Evolutionary conservation across 2,888 invertebrate genomes (phyloP).

Genomic region (Drosophila macrothrix): DNA sequence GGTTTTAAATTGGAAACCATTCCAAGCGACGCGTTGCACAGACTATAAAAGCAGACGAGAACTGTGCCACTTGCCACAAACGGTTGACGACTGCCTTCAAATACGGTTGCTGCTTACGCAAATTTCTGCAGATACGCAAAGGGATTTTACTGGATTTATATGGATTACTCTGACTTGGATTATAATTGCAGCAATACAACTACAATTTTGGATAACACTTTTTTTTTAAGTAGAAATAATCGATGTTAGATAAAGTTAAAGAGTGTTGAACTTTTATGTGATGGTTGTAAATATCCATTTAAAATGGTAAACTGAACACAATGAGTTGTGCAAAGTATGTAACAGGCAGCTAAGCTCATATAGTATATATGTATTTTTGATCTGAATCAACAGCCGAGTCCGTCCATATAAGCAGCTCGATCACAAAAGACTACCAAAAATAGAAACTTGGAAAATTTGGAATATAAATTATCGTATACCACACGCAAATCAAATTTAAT

Average conservation of each 20-base stretch:
- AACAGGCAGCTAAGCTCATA: background rate
- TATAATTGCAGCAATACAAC: background rate
- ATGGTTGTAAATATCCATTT: background rate
- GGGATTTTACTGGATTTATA: background rate
- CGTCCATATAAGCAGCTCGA: background rate
- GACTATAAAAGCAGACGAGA: constrained; percentile 56
- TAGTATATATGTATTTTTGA: background rate
- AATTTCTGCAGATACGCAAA: constrained; percentile 7
- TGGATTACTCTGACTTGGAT: constrained; percentile 33
- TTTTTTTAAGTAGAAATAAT: background rate
- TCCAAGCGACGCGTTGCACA: constrained; percentile 26
- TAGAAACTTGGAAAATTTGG: too few species aligned
- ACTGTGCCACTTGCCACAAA: constrained; percentile 35
- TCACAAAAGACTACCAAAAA: background rate
- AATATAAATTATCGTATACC: background rate
- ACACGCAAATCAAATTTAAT: background rate
- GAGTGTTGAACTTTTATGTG: background rate
- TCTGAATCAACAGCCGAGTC: background rate
- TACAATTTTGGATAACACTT: background rate
- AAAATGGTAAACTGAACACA: background rate
- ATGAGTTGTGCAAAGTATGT: background rate
- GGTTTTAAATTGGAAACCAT: constrained; percentile 69
- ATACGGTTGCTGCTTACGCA: constrained; percentile 21
- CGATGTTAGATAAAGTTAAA: background rate
- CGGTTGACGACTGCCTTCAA: constrained; percentile 38